Conservation (phyloP, 2,888 invertebrate species). For the Eurytoma californica region DNA sequence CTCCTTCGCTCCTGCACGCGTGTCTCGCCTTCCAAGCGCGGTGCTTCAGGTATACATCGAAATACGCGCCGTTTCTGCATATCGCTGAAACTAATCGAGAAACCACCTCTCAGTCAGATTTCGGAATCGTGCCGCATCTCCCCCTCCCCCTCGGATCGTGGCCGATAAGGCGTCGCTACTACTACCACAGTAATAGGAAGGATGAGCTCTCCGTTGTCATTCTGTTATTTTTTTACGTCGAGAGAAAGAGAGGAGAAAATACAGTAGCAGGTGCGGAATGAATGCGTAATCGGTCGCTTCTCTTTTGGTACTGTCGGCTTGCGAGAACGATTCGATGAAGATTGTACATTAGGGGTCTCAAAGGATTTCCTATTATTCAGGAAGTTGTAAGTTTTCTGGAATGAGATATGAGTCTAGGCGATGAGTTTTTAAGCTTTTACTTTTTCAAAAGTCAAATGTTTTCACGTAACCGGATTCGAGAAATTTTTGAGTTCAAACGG, state of each 20-base stretch:
- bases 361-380: constrained; percentile 45
- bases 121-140: constrained; percentile 25
- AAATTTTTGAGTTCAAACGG: no score
- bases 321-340: background rate
- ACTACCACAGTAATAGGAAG: background rate
- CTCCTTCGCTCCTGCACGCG: constrained; percentile 39
- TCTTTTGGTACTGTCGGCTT: constrained; percentile 29
- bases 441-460: background rate
- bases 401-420: constrained; percentile 40
- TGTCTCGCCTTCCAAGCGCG: constrained; percentile 47
- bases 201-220: background rate
- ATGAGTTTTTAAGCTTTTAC: background rate
- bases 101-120: background rate
- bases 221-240: background rate
- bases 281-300: constrained; percentile 48
- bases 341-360: constrained; percentile 19
- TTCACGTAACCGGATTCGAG: background rate
- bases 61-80: constrained; percentile 13
- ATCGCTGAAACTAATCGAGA: constrained; percentile 1
- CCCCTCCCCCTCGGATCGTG: constrained; percentile 21
- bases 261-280: constrained; percentile 50
- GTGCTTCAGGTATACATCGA: constrained; percentile 3
- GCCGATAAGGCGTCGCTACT: constrained; percentile 40
- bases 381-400: constrained; percentile 44
- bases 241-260: constrained; percentile 21